Evolutionary conservation across 1,140 invertebrate species (phyloP), one percentile per base, ranked within the genome.

Genomic region (Drosophila kohkoa): DNA sequence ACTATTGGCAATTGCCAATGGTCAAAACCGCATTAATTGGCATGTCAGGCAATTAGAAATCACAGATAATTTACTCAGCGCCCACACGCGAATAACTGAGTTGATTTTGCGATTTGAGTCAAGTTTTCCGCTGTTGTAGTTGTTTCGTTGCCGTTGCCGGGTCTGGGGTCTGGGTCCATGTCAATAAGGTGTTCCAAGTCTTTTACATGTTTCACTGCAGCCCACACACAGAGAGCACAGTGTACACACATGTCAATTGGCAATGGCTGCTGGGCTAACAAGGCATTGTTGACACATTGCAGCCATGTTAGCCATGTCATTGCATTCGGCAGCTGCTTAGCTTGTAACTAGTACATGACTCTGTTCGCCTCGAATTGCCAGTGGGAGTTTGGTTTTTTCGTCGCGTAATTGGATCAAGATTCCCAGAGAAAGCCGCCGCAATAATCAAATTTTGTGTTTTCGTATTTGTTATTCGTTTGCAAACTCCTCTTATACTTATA

Each of bases 221-320:
- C 82, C 82, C 82, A 87, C 82, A 78, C 75, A 79, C 51, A 68
- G 43, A n/a, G 54, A 0, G 46, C 13, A 45, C 68, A 59, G 54
- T 38, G 58, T 48, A 78, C 28, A 65, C 68, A 38, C 41, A 55
- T 52, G 70, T 73, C 78, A 71, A 80, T 77, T 72, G 59, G 59
- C 72, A 62, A 69, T 62, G 30, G 66, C 66, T 72, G 69, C 57
- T 76, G 68, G 68, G 83, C 83, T 83, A 82, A 85, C 85, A 85
- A 88, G 85, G 70, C 71, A 89, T 88, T 88, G 83, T 89, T 89
- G 83, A 88, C 83, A 88, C 85, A 89, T 89, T 88, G 83, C 81
- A 79, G 82, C 82, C 83, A 88, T 88, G 83, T 77, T 66, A 86
- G 70, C 79, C 71, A 74, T 88, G 82, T 68, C 70, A 81, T 81